Evolutionary conservation across 2,888 invertebrate species (phyloP), one percentile per base, ranked within the genome.

Genomic region (Caenorhabditis panamensis): DNA sequence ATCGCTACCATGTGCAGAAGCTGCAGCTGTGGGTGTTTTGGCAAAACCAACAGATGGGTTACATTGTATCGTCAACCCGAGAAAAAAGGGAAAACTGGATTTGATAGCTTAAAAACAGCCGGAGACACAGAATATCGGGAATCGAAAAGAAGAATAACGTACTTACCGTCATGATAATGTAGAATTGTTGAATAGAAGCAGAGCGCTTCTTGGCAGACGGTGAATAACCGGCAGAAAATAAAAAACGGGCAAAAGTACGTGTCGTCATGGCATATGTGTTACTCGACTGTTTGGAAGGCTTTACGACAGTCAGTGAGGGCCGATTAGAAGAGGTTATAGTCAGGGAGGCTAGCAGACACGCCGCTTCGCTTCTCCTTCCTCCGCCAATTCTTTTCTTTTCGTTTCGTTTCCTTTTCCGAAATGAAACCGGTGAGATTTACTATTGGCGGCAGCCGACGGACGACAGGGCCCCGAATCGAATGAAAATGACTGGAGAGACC

Each of bases 121-220:
- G 41, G n/a, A 18, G 26, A 54, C 20, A 36, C 4, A 31, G 31
- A 31, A 31, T 31, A 4, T 31, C 31, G 51, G 16, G 51, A 41
- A 51, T 44, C 8, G 41, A 31, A 47, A 18, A 37, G 31, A 68
- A 56, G 59, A 76, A 68, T 68, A 63, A 68, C 76, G 54, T 62
- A 79, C 79, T 72, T 28, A 79, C 79, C 79, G 79, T 79, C 79
- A 79, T 79, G 61, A 79, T 79, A 62, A 79, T 79, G 62, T 79
- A 79, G 51, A 79, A 62, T 62, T 72, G 79, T 31, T 79, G 79
- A 72, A 79, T 79, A 49, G 79, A 72, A 11, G 79, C 31, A 20
- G 79, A 79, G 63, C 78, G 69, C 64, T 62, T 75, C 53, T 61
- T 67, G 18, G 58, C 72, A 54, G 72, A 20, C 51, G 79, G 79